Evolutionary conservation across 2,113 vertebrate species (phyloP), one percentile per base, ranked within the genome.

Genomic region (Triplophysa rosa): DNA sequence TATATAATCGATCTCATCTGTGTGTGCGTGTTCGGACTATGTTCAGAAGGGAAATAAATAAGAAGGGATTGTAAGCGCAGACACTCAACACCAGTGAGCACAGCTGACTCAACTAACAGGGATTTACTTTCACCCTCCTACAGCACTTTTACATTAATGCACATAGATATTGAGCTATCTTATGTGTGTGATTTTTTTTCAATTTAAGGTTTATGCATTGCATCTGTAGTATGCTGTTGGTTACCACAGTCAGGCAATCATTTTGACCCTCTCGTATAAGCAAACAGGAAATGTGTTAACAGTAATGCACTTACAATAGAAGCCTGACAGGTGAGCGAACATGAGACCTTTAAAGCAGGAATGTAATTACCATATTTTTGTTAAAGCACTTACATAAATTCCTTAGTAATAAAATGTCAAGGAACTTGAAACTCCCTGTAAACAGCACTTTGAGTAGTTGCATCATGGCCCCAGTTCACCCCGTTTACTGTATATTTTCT

Each of bases 381-480:
- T 47, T 11, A 14, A 47, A 12, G 10, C 45, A 47, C 49, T 52
- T 17, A 16, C 13, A 52, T 52, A 6, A 70, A n/a, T 56, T 33
- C 26, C 29, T n/a, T 17, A 70, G 49, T 56, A 54, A 70, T 70
- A 70, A 33, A 70, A 70, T 37, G 33, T 37, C 33, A 37, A 37
- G 29, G 29, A 33, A 33, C 29, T 33, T 33, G 29, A 6, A 37
- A 37, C 33, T 37, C 33, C 33, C 33, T 52, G 49, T 52, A 17
- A 52, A 52, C 14, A 52, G 14, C 3, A 16, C 49, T 52, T 52
- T 14, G 47, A 14, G 10, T 49, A 49, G 11, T 49, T 49, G 33
- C 33, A 7, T 37, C 33, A 37, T 37, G 33, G 33, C 33, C 33
- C 33, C 33, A 37, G 33, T 37, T 37, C 33, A 37, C 33, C 33